Percentiles rank a stretch among this genome's conserved stretches.
These are phyloP conservation scores for Acomys russatus DNA, from an alignment of 2,797 vertebrate genomes.

Conservation along the genomic window DNA sequence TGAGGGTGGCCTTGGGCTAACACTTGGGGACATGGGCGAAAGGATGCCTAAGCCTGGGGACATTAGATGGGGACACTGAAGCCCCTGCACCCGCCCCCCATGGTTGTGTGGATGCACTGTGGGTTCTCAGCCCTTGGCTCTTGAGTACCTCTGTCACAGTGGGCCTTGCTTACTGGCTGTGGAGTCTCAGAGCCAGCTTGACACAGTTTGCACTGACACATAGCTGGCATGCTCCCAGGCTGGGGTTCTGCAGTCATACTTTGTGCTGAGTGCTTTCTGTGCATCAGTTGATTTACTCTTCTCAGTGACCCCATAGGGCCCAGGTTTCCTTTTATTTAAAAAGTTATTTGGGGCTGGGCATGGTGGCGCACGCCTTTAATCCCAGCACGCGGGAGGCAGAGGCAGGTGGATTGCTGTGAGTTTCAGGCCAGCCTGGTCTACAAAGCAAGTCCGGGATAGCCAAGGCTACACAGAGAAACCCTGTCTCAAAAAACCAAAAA, in stretches of 20 bases:
- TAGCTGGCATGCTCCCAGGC: not conserved
- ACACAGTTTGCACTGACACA: not conserved
- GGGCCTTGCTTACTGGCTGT: not conserved
- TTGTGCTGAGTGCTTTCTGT: not conserved
- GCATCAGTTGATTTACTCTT: not conserved
- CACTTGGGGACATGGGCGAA: not conserved
- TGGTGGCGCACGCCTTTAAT: too few species aligned
- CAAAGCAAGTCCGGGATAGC: too few species aligned
- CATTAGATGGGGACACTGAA: fast-evolving
- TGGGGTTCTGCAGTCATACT: not conserved
- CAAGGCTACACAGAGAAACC: too few species aligned
- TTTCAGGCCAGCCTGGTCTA: too few species aligned
- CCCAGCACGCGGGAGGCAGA: too few species aligned
- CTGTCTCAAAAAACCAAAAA: too few species aligned
- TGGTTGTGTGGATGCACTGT: too few species aligned
- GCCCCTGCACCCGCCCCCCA: fast-evolving
- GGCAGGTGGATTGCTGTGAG: too few species aligned
- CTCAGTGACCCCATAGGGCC: not conserved
- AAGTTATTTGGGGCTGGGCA: not conserved
- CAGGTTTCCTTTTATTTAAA: not conserved
- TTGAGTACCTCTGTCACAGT: not conserved
- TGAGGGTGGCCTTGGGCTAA: not conserved
- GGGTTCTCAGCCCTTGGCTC: too few species aligned
- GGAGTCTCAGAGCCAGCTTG: not conserved
- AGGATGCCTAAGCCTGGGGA: not conserved